Evolutionary conservation across 2,888 invertebrate species (phyloP), one percentile per base, ranked within the genome.

Genomic region (Serrognathus titanus): DNA sequence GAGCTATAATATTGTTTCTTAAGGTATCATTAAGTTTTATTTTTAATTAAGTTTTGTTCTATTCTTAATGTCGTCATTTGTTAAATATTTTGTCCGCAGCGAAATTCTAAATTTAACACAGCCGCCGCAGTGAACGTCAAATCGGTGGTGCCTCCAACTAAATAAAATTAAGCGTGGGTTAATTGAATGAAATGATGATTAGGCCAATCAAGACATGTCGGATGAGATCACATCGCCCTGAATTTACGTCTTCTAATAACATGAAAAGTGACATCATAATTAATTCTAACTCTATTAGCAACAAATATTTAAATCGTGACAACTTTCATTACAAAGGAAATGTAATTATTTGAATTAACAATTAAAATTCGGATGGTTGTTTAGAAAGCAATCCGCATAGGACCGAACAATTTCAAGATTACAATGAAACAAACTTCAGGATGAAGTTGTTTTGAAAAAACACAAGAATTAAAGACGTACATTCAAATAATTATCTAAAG

Each of bases 181-280:
- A 66, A 67, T 67, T 66, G 66, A 55, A 62, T 65, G 51, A 61
- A 63, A 61, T 58, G 62, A 57, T 67, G 57, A 66, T 65, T 66
- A 59, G 48, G 57, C 55, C 60, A 64, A 65, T 65, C 59, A 61
- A 58, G 58, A 53, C 31, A 46, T 48, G 56, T 56, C 45, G 55
- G 47, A 59, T 62, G 62, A 62, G 62, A 62, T 62, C 62, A 62
- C 53, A 48, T 53, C 48, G 38, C 47, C 39, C 39, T 39, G 48
- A 20, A 31, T 40, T 53, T 48, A 53, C 48, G 37, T 40, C 47
- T 47, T 20, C 24, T 31, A 47, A 47, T 47, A 53, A 39, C 53
- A 31, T 47, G 37, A 46, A 52, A 46, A 31, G 24, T 52, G 52
- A 52, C 52, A 52, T 52, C 52, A 52, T 52, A 38, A 10, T 13